These are phyloP conservation scores for Diarsia dahlii DNA, from an alignment of 2,888 invertebrate genomes.

Conservation along the genomic window DNA sequence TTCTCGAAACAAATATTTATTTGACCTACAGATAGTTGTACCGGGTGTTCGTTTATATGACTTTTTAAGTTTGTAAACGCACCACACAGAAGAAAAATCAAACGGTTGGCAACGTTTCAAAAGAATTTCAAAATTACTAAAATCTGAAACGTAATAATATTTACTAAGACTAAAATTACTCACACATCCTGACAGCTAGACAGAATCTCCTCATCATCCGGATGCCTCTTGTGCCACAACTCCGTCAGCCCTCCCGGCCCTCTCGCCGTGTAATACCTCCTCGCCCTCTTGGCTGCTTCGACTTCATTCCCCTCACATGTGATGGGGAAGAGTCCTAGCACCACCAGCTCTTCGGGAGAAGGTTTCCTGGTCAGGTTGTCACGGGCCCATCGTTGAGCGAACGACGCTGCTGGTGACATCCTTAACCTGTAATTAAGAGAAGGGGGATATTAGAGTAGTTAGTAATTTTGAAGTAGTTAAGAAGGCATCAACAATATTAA, in stretches of 20 bases:
- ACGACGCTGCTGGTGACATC: constrained; percentile 89
- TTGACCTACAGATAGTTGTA: too few species aligned
- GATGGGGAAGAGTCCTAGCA: constrained; percentile 79
- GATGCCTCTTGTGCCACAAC: constrained; percentile 84
- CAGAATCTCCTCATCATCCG: constrained; percentile 86
- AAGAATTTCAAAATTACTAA: too few species aligned
- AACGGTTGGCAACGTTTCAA: too few species aligned
- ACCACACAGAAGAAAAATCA: too few species aligned
- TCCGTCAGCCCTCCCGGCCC: constrained; percentile 84
- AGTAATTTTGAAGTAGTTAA: not conserved
- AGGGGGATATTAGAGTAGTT: not conserved
- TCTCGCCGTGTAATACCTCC: constrained; percentile 83
- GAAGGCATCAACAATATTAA: too few species aligned
- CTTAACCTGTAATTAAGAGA: constrained; percentile 72
- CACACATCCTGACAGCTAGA: constrained; percentile 88
- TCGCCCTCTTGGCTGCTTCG: constrained; percentile 83
- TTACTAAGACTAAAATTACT: too few species aligned
- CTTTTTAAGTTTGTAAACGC: too few species aligned
- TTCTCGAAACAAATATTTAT: too few species aligned
- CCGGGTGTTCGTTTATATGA: too few species aligned
- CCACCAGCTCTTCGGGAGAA: constrained; percentile 78
- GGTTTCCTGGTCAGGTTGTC: constrained; percentile 83
- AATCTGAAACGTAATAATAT: too few species aligned
- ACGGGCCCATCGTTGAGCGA: constrained; percentile 87
- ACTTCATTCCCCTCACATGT: constrained; percentile 82